Conservation (phyloP, 2,113 vertebrate species). For the Limnothrissa miodon region DNA sequence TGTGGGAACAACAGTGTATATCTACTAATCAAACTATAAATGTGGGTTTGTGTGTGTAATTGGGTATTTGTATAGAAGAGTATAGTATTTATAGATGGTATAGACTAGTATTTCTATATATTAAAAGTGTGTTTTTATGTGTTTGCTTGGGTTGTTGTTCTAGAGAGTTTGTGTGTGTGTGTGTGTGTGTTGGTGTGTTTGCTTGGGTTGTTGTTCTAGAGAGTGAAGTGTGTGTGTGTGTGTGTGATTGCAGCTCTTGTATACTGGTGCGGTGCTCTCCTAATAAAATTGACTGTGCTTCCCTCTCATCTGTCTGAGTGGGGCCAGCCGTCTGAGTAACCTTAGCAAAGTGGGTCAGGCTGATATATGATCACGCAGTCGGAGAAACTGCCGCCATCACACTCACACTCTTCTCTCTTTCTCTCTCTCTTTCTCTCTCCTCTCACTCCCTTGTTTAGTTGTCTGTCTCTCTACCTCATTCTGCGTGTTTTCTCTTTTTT, state of each 20-base stretch:
- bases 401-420: neutral
- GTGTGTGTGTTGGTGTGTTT: slow-evolving; percentile 5
- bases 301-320: slow-evolving; percentile 29
- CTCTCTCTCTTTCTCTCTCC: neutral
- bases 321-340: slow-evolving; percentile 17
- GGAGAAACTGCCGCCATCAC: neutral
- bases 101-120: no score
- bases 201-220: neutral
- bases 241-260: neutral
- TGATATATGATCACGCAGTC: slow-evolving; percentile 26
- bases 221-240: neutral
- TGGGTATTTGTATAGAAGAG: no score
- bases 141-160: neutral
- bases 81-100: no score
- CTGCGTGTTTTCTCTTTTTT: neutral
- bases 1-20: no score
- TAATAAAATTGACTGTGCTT: slow-evolving; percentile 23
- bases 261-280: neutral
- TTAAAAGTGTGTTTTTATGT: neutral
- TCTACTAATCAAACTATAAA: no score
- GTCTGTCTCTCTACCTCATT: neutral
- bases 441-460: neutral
- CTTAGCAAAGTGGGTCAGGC: slow-evolving; percentile 29
- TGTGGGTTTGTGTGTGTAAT: no score
- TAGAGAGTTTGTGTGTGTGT: no score